Conservation (phyloP, 2,113 vertebrate genomes). For the Sinocyclocheilus anshuiensis region DNA sequence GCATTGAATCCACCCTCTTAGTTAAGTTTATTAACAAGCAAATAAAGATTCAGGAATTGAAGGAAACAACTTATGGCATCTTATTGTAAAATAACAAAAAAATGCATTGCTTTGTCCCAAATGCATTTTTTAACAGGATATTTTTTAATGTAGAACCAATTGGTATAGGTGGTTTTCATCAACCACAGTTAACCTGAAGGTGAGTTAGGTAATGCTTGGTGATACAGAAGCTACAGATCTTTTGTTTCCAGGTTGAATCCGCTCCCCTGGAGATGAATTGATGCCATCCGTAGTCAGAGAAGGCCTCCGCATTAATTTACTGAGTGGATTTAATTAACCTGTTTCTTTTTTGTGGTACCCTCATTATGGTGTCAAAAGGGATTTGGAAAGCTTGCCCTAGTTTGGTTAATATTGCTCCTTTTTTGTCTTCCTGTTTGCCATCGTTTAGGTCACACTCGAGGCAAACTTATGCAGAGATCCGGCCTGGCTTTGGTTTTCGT, state of each 20-base stretch:
- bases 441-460: conserved; percentile 20
- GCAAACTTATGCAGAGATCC: neutral
- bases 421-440: conserved; percentile 15
- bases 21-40: neutral
- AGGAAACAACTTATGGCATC: neutral
- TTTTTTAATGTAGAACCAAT: neutral
- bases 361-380: conserved; percentile 61
- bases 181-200: neutral
- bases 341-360: conserved; percentile 60
- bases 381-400: conserved; percentile 57
- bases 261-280: conserved; percentile 55
- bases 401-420: conserved; percentile 47
- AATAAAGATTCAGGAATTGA: accelerated
- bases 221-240: conserved; percentile 23
- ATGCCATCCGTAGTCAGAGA: conserved; percentile 48
- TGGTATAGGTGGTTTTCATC: neutral
- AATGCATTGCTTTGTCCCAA: neutral
- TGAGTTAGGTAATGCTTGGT: neutral
- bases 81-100: neutral
- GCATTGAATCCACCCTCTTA: neutral
- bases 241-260: conserved; percentile 46
- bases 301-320: conserved; percentile 35
- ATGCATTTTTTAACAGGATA: neutral
- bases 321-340: conserved; percentile 62
- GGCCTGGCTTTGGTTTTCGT: neutral